Conservation (phyloP, 2,113 vertebrate genomes). For the Neolamprologus cancellatus region DNA sequence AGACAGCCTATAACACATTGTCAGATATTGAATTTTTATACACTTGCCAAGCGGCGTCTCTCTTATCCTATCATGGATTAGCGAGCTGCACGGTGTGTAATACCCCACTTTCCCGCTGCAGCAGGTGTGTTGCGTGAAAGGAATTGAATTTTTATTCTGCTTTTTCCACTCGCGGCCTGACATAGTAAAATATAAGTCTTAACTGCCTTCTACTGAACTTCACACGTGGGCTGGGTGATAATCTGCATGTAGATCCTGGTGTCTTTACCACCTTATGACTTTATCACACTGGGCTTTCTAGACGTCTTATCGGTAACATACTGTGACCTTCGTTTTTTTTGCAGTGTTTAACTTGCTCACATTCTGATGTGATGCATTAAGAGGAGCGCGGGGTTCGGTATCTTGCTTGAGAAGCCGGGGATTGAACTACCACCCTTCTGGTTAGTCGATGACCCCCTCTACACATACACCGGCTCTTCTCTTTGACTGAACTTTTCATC, state of each 20-base stretch:
- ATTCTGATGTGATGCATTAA: background rate
- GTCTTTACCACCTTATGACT: background rate
- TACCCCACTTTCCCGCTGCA: background rate
- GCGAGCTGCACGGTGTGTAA: background rate
- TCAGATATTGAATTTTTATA: background rate
- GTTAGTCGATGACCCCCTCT: background rate
- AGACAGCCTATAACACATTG: accelerated
- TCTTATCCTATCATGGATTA: background rate
- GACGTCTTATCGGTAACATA: background rate
- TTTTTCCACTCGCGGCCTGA: background rate
- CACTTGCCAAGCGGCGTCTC: background rate
- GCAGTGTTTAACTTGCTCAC: background rate
- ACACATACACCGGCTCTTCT: background rate
- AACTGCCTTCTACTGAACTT: background rate
- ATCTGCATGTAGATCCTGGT: background rate
- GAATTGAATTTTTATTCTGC: background rate
- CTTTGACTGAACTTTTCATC: background rate
- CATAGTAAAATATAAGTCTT: background rate
- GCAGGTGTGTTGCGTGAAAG: background rate
- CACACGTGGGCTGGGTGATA: background rate
- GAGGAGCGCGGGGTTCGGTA: accelerated
- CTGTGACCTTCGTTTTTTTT: background rate
- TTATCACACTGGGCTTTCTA: background rate
- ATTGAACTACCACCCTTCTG: background rate
- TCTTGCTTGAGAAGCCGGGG: background rate